These are phyloP conservation scores for Arion vulgaris DNA, from an alignment of 1,140 invertebrate species.

Conservation along the genomic window DNA sequence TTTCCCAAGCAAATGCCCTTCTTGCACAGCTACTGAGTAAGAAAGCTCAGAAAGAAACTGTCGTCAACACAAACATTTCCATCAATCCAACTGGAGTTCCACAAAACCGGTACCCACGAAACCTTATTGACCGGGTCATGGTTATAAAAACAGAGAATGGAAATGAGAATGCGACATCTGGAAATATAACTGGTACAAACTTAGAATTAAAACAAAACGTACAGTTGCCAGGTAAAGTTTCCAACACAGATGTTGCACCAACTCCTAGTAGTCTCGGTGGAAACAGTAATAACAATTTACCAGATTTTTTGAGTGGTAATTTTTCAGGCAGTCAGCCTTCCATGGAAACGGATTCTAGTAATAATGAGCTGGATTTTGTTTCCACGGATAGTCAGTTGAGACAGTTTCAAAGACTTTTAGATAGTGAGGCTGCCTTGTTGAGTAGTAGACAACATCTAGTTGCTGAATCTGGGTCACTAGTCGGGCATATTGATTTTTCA, in stretches of 20 bases:
- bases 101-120: slow-evolving; percentile 63
- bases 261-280: not conserved
- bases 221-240: not conserved
- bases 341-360: not conserved
- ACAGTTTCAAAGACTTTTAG: slow-evolving; percentile 18
- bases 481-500: slow-evolving; percentile 36
- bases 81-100: slow-evolving; percentile 63
- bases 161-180: not conserved
- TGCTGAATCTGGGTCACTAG: slow-evolving; percentile 16
- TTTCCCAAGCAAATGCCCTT: slow-evolving; percentile 88
- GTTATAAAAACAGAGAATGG: slow-evolving; percentile 28
- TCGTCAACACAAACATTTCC: slow-evolving; percentile 67
- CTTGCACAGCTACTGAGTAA: slow-evolving; percentile 86
- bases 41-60: slow-evolving; percentile 80
- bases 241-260: not conserved
- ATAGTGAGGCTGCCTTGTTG: not conserved
- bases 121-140: slow-evolving; percentile 59
- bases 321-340: not conserved
- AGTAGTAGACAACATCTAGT: slow-evolving; percentile 6
- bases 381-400: slow-evolving; percentile 11
- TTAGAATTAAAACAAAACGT: not conserved
- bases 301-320: slow-evolving; percentile 9
- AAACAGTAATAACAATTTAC: not conserved
- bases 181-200: not conserved
- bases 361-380: not conserved